Conservation (phyloP, 2,888 invertebrate species). For the Nemotelus pantherinus region DNA sequence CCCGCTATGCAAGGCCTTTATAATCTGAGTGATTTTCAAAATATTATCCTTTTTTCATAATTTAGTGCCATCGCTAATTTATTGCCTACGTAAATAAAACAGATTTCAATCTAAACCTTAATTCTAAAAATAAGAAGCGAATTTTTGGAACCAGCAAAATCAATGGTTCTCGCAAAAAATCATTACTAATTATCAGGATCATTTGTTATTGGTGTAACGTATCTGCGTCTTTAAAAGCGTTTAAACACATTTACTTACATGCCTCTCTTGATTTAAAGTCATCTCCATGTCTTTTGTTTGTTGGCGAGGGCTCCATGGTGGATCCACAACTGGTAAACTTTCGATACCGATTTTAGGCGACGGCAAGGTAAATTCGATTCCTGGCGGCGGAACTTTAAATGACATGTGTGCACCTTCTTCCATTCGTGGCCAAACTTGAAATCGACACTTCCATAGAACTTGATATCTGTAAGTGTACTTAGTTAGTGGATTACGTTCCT, state of each 20-base stretch:
- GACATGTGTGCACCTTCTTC: conserved; percentile 95
- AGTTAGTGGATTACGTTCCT: background rate
- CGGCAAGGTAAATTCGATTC: conserved; percentile 98
- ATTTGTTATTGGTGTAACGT: too few relatives aligned
- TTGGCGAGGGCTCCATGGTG: conserved; percentile 98
- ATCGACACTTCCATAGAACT: conserved; percentile 95
- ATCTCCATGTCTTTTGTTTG: conserved; percentile 99
- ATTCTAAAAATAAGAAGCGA: too few relatives aligned
- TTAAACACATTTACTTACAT: conserved; percentile 70
- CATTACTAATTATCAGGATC: too few relatives aligned
- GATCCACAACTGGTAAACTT: conserved; percentile 93
- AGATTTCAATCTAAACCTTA: too few relatives aligned
- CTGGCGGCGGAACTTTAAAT: conserved; percentile 98
- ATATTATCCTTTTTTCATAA: too few relatives aligned
- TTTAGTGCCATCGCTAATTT: too few relatives aligned
- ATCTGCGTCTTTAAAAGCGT: too few relatives aligned
- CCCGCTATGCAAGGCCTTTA: too few relatives aligned
- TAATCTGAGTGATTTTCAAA: too few relatives aligned
- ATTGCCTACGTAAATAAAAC: too few relatives aligned
- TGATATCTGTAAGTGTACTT: conserved; percentile 73
- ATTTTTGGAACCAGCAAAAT: too few relatives aligned
- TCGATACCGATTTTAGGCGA: conserved; percentile 99
- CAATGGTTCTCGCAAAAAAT: too few relatives aligned
- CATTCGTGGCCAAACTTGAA: conserved; percentile 99
- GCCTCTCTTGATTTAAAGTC: conserved; percentile 96